Base-by-base conservation (phyloP, 2,888 invertebrate species). In the Parnassius apollo region DNA sequence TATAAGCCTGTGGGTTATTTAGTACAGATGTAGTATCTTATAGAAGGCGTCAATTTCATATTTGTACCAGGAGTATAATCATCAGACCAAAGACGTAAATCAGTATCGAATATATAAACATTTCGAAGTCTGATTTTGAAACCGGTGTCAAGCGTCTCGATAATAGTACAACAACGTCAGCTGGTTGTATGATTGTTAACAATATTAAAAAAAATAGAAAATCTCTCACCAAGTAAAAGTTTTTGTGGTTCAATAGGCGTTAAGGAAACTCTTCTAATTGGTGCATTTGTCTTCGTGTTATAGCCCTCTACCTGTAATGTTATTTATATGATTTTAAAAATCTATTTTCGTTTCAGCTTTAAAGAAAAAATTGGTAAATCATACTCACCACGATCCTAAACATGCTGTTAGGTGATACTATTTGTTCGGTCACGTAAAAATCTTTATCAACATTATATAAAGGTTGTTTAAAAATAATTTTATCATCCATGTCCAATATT, bases 331-430 rank as follows among this genome's bases (percentile, higher is more conserved):
- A 51, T 11, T 49, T 48, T 13, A 45, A 13, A 9, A 18, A 46
- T 74, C 81, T 78, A 4, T 25, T 25, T 25, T 7, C 25, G 4
- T 25, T 25, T 25, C 3, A 25, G 25, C 25, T 25, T 25, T 70
- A 84, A 50, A 25, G 11, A 44, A 42, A 45, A 25, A 25, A 25
- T 25, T 7, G 25, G 22, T 42, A 46, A 1, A 9, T 11, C 22
- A 22, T 45, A 63, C 55, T 9, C 9, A 59, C 88, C 52, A 70
- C 72, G 53, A 87, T 72, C 70, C 71, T 76, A 61, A 88, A 87
- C 57, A 70, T 67, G 1, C 66, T 61, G 10, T 66, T 68, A 1
- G 85, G 86, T 0, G 81, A 69, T 11, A 69, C 46, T 46, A 80
- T 72, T 2, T 68, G 58, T 1, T 72, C 64, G 0, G 83, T 76